These are phyloP conservation scores for Ceramica pisi DNA, from an alignment of 2,888 invertebrate genomes.

Conservation along the genomic window DNA sequence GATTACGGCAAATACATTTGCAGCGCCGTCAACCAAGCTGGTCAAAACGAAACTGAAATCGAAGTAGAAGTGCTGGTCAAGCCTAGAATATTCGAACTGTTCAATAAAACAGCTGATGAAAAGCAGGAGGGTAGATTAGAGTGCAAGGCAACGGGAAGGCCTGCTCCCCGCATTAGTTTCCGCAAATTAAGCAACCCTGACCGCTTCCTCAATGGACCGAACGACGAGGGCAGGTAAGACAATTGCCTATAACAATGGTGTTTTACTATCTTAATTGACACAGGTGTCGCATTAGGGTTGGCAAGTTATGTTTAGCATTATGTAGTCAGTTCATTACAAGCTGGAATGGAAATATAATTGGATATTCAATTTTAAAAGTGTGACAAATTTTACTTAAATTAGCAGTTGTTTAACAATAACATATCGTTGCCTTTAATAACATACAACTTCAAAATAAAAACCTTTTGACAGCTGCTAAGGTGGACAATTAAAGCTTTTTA, in stretches of 20 bases:
- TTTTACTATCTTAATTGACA: slow-evolving; percentile 61
- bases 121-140: slow-evolving; percentile 92
- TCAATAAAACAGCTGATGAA: slow-evolving; percentile 93
- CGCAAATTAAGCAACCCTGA: slow-evolving; percentile 93
- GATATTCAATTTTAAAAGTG: background rate
- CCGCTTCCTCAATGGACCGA: slow-evolving; percentile 92
- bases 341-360: background rate
- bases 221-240: slow-evolving; percentile 91
- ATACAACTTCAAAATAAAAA: slow-evolving; percentile 7
- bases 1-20: slow-evolving; percentile 96
- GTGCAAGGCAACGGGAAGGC: slow-evolving; percentile 95
- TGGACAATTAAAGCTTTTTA: slow-evolving; percentile 34
- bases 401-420: background rate
- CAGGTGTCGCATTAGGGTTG: slow-evolving; percentile 45
- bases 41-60: slow-evolving; percentile 92
- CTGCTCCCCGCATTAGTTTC: slow-evolving; percentile 95
- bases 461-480: slow-evolving; percentile 25
- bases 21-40: slow-evolving; percentile 95
- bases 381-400: background rate
- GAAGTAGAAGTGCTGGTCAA: slow-evolving; percentile 94
- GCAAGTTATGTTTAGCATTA: slow-evolving; percentile 18
- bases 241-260: slow-evolving; percentile 61
- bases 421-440: background rate
- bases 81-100: slow-evolving; percentile 95
- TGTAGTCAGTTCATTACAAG: slow-evolving; percentile 18